Percentiles rank a stretch among this genome's conserved stretches.
These are phyloP conservation scores for Drosophila ogumai DNA, from an alignment of 1,140 invertebrate genomes.

Conservation along the genomic window DNA sequence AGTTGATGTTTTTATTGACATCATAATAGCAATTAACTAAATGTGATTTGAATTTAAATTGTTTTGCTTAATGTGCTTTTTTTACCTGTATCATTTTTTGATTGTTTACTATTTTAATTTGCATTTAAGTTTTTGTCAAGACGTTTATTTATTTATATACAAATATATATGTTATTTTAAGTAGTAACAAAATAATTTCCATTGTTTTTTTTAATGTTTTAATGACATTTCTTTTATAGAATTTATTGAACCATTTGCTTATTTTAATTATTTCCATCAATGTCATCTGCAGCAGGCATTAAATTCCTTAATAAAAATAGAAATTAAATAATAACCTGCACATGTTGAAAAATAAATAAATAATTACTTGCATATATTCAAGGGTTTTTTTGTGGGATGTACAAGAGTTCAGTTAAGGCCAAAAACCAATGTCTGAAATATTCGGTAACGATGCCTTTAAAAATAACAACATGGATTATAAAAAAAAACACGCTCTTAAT, in stretches of 20 bases:
- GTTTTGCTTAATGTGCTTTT: not conserved
- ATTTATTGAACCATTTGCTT: constrained; percentile 26
- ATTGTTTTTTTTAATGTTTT: not conserved
- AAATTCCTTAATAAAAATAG: constrained; percentile 2
- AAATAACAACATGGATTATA: constrained; percentile 3
- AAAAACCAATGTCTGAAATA: constrained; percentile 5
- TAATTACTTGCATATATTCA: not conserved
- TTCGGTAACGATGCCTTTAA: not conserved
- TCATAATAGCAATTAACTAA: constrained; percentile 8
- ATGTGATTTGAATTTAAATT: constrained; percentile 3
- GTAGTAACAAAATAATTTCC: not conserved
- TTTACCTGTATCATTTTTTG: not conserved
- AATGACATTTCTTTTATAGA: not conserved
- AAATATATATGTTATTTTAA: no score
- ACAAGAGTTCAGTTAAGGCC: constrained; percentile 9
- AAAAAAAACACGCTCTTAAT: constrained; percentile 16
- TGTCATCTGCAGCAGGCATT: not conserved
- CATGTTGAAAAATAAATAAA: constrained; percentile 14
- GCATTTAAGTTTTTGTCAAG: not conserved
- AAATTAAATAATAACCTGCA: not conserved
- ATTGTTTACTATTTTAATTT: not conserved
- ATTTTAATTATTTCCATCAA: constrained; percentile 19
- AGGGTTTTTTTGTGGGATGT: not conserved
- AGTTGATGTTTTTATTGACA: constrained; percentile 8
- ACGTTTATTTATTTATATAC: not conserved